Base-by-base conservation (phyloP, 2,797 vertebrate genomes). In the Merluccius polli region DNA sequence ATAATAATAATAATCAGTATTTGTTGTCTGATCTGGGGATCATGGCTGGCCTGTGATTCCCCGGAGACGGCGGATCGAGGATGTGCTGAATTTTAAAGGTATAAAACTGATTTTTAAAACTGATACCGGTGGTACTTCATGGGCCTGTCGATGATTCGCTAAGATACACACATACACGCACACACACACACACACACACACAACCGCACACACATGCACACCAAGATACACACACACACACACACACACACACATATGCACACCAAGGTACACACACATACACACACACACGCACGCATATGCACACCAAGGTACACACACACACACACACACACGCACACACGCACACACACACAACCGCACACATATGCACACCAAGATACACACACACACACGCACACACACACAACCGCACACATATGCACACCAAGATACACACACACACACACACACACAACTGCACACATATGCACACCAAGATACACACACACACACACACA, bases 201-300 rank as follows among this genome's bases (percentile, higher is more conserved):
- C 21, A 24, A 4, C 2, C 21, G 24, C 21, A 59, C 24, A 65
- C 24, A 27, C 8, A 52, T 5, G 5, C 41, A 44, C 41, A 44
- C 4, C 41, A 44, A 44, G 13, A 44, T 4, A 52, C 44, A 52
- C 44, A 52, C 44, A 21, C 44, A 21, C 3, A 52, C 44, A 72
- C 24, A 6, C 71, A 72, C 38, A 72, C 36, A 72, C 36, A 72
- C 71, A 41, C 24, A 29, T 13, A 38, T 12, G 11, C 36, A 35
- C 33, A 35, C 33, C 33, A 35, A 35, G 5, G 32, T 30, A 1
- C 69, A 70, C 18, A 33, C 15, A 70, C 4, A 70, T 18, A 32
- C 69, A 70, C 69, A 32, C 69, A 33, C 69, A 70, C 69, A 70
- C 69, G 35, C 69, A 70, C 31, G 35, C 69, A 33, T n/a, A 21